Base-by-base conservation (phyloP, 2,797 vertebrate genomes). In the Carduelis carduelis region DNA sequence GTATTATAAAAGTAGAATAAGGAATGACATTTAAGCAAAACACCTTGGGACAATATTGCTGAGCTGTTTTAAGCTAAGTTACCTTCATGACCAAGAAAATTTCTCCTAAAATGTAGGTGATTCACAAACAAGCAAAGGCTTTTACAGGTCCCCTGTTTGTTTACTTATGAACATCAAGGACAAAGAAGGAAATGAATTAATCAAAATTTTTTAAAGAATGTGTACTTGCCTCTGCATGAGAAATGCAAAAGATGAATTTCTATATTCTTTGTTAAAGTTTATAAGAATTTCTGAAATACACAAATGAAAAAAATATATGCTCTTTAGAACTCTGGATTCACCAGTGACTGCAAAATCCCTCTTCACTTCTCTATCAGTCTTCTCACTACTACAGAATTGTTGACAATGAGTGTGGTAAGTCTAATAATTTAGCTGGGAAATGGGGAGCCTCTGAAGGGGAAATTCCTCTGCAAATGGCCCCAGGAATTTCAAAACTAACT, bases 401-500 rank as follows among this genome's bases (percentile, higher is more conserved):
- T 93, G 81, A 80, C 83, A 76, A 69, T 6, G 68, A 41, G 13
- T 89, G 56, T 41, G 22, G 56, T 68, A 77, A 44, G n/a, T 55
- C 61, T 64, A 68, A 66, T 59, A 89, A 89, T 57, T 94, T 91
- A 80, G 71, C 53, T 43, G 52, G 78, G 75, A 93, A 95, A 82
- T 7, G 3, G 21, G 37, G 61, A 92, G 35, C 72, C 65, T 81
- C 85, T 75, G 35, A 86, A 95, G 57, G 76, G 71, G 57, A 94
- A 96, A 96, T 96, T 95, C 87, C 95, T 93, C 85, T 90, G 69
- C 60, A 94, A 91, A 94, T 26, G 65, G 89, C 87, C 82, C 77
- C 82, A 80, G 82, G 91, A 96, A 90, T 86, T 93, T 95, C 71
- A 92, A 92, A 87, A 82, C 75, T 94, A 96, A 96, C 89, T 92